Percentiles rank a stretch among this genome's conserved stretches.
Conservation (phyloP, 2,888 invertebrate genomes). For the Fabriciana adippe region DNA sequence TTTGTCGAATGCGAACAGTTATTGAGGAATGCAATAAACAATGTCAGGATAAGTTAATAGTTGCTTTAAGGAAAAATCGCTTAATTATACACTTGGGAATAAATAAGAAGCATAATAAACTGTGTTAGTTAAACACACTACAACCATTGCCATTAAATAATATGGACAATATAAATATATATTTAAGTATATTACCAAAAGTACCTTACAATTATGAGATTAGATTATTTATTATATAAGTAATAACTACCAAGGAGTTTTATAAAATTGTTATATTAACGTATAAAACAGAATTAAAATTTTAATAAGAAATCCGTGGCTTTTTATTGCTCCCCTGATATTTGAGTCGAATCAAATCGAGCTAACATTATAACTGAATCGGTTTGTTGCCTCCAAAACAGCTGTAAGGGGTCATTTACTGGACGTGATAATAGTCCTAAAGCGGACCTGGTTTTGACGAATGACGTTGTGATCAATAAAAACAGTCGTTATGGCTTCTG, state of each 20-base stretch:
- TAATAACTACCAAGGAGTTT: not conserved
- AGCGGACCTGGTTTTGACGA: slow-evolving; percentile 28
- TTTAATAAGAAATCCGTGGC: slow-evolving; percentile 5
- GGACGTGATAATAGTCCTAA: slow-evolving; percentile 31
- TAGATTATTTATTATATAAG: no score
- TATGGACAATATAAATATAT: no score
- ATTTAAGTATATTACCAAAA: no score
- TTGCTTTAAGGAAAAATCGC: no score
- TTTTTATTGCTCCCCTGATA: not conserved
- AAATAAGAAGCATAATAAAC: no score
- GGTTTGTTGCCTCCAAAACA: slow-evolving; percentile 13
- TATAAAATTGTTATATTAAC: not conserved
- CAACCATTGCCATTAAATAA: no score
- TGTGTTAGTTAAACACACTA: no score
- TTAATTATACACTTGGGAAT: no score
- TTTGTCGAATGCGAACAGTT: no score
- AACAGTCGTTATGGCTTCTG: slow-evolving; percentile 34
- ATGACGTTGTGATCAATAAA: slow-evolving; percentile 34
- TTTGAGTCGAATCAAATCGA: slow-evolving; percentile 7
- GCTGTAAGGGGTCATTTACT: slow-evolving; percentile 29
- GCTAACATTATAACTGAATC: slow-evolving; percentile 15
- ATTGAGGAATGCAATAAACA: no score
- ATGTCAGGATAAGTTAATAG: no score
- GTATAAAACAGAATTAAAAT: not conserved
- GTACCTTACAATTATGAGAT: no score